Evolutionary conservation across 1,140 invertebrate species (phyloP).

Genomic region (Aplysia californica): DNA sequence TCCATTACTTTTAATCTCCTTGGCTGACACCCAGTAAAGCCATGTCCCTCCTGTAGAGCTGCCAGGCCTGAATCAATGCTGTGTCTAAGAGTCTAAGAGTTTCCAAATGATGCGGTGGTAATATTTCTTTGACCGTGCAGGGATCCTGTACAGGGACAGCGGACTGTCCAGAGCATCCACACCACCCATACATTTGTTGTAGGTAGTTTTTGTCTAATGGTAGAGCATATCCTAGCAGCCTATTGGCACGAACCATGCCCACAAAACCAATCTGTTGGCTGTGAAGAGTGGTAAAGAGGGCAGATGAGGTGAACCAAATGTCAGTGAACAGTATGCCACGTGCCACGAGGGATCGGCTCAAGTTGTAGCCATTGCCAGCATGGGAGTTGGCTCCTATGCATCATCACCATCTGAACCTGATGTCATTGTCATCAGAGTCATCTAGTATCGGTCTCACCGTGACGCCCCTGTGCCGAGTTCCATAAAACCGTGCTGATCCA

Average conservation of each 20-base stretch:
- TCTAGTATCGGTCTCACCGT: no score
- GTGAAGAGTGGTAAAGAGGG: not conserved
- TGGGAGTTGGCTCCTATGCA: no score
- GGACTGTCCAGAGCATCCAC: slow-evolving; percentile 56
- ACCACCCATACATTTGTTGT: slow-evolving; percentile 66
- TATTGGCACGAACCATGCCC: slow-evolving; percentile 35
- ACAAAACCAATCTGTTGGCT: slow-evolving; percentile 13
- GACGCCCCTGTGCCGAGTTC: no score
- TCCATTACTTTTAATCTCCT: no score
- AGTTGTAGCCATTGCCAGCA: no score
- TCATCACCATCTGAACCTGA: no score
- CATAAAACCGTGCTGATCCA: no score
- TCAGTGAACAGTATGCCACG: no score
- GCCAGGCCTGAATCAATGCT: slow-evolving; percentile 53
- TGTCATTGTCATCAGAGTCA: no score
- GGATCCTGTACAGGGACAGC: slow-evolving; percentile 46
- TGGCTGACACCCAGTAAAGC: not conserved
- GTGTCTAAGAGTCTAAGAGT: slow-evolving; percentile 47
- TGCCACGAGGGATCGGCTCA: not conserved
- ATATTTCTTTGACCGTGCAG: slow-evolving; percentile 51
- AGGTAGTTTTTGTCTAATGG: slow-evolving; percentile 44
- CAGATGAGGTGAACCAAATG: not conserved
- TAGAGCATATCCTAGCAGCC: slow-evolving; percentile 21
- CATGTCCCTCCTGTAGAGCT: slow-evolving; percentile 45
- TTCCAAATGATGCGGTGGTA: slow-evolving; percentile 49